These are phyloP conservation scores for Cololabis saira DNA, from an alignment of 2,113 vertebrate genomes.

Conservation along the genomic window DNA sequence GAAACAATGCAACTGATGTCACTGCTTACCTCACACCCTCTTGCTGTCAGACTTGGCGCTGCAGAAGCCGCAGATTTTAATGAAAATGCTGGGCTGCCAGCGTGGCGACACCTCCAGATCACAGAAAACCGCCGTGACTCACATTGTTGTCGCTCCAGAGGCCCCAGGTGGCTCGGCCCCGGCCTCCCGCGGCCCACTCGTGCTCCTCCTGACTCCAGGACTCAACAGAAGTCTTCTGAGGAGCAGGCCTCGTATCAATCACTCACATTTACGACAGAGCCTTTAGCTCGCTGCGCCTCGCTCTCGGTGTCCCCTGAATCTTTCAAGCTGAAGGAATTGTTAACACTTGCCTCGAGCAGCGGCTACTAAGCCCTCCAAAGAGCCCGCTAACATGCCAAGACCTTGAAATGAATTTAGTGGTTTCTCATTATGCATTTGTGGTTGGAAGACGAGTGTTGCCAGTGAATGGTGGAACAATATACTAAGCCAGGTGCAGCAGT, in stretches of 20 bases:
- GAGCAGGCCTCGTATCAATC: conserved; percentile 58
- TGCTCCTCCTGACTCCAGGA: conserved; percentile 12
- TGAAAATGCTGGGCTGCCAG: conserved; percentile 35
- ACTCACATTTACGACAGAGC: conserved; percentile 49
- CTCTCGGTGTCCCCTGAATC: conserved; percentile 45
- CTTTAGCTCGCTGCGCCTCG: conserved; percentile 51
- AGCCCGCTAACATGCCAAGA: conserved; percentile 61
- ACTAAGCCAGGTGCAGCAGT: conserved; percentile 56
- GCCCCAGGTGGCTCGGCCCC: conserved; percentile 38
- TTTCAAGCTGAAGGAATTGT: conserved; percentile 61
- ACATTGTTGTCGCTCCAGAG: conserved; percentile 30
- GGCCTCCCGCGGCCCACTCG: conserved; percentile 41
- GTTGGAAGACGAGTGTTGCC: conserved; percentile 49
- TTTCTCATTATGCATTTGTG: conserved; percentile 59
- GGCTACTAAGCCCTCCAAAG: conserved; percentile 49
- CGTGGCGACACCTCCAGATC: conserved; percentile 21
- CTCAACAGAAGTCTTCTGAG: conserved; percentile 14
- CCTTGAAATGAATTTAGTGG: conserved; percentile 68
- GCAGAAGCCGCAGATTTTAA: conserved; percentile 23
- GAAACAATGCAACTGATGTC: not conserved
- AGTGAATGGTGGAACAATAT: conserved; percentile 58
- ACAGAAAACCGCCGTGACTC: conserved; percentile 24
- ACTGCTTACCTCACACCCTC: conserved; percentile 26
- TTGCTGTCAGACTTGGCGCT: conserved; percentile 48
- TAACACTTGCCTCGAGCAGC: conserved; percentile 61